These are phyloP conservation scores for Lepidochrysops patricia DNA, from an alignment of 2,888 invertebrate species.

Conservation along the genomic window DNA sequence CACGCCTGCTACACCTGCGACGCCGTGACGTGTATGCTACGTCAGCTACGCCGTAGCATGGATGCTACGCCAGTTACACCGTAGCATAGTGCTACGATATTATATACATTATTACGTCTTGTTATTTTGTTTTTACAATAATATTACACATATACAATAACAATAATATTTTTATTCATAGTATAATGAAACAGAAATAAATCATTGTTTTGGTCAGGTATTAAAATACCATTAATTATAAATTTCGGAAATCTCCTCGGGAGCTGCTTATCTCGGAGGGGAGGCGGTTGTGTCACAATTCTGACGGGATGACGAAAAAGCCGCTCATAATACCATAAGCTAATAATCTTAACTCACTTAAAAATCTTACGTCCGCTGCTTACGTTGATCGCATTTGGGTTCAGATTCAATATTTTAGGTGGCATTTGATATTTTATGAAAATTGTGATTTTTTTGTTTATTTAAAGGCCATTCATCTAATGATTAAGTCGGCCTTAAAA, in stretches of 20 bases:
- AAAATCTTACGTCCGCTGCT: conserved; percentile 71
- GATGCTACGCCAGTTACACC: neutral
- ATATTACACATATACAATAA: too few species aligned
- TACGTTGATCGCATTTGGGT: conserved; percentile 72
- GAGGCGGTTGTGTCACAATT: conserved; percentile 72
- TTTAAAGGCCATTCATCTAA: too few species aligned
- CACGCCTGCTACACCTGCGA: neutral
- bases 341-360: conserved; percentile 74
- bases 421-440: neutral
- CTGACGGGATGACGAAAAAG: conserved; percentile 66
- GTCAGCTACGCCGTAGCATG: neutral
- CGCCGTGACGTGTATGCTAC: neutral
- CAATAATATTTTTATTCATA: neutral
- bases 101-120: neutral
- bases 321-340: conserved; percentile 68
- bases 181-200: neutral
- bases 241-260: conserved; percentile 31
- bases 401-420: conserved; percentile 18
- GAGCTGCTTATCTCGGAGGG: conserved; percentile 66
- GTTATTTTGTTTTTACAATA: neutral
- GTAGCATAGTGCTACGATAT: neutral
- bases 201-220: neutral
- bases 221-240: neutral
- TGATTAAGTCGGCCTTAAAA: too few species aligned
- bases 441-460: too few species aligned